phyloP scores from a whole-genome alignment of 2,113 vertebrate genomes.

The Dromas ardeola region DNA sequence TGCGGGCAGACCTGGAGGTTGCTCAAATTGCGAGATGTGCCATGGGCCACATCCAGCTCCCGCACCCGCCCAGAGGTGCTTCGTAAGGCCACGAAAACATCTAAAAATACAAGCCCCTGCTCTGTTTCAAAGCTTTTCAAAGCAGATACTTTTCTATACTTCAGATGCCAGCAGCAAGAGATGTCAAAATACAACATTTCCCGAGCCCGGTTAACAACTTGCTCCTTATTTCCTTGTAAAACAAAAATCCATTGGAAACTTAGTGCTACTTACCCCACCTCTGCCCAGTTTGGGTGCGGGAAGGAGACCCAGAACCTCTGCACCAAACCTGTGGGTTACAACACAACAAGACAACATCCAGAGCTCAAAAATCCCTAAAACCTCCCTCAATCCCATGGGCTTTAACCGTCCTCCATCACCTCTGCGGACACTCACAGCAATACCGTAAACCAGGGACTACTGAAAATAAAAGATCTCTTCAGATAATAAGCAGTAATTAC shows the following conservation, averaged over 20 bases:
- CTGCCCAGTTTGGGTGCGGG: not conserved
- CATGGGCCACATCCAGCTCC: not conserved
- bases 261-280: not conserved
- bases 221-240: not conserved
- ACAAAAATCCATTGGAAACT: not conserved
- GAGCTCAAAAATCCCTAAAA: not conserved
- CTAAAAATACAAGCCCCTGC: accelerated
- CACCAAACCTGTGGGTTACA: not conserved
- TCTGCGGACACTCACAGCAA: not conserved
- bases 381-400: accelerated
- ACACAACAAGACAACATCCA: not conserved
- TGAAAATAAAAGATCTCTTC: not conserved
- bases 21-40: accelerated
- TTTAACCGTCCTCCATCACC: not conserved
- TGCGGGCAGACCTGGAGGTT: not conserved
- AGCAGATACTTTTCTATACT: not conserved
- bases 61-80: accelerated
- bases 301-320: not conserved
- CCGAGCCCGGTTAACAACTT: accelerated
- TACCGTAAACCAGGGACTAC: not conserved
- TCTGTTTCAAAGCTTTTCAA: not conserved
- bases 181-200: accelerated
- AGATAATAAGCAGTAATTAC: not conserved
- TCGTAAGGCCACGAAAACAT: accelerated
- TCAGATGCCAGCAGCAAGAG: not conserved